Evolutionary conservation across 2,888 invertebrate genomes (phyloP).

Genomic region (Coelogynopora nodosa): DNA sequence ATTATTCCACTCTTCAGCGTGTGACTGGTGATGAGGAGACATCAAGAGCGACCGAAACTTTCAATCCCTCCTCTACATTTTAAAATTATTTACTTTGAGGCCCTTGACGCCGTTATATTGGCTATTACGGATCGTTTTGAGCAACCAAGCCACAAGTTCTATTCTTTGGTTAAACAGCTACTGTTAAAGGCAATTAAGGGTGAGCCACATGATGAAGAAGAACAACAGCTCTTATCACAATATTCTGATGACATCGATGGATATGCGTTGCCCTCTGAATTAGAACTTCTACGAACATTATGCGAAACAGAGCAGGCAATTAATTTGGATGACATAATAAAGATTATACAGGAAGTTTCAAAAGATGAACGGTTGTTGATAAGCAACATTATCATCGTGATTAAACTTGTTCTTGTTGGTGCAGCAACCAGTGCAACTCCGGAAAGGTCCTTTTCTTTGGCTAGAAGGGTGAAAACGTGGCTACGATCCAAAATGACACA

Average conservation of each 20-base stretch:
- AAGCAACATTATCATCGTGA: background rate
- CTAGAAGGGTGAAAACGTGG: slow-evolving; percentile 18
- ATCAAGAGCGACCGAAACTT: slow-evolving; percentile 21
- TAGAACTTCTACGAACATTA: slow-evolving; percentile 29
- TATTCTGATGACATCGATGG: slow-evolving; percentile 31
- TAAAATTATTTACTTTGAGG: slow-evolving; percentile 28
- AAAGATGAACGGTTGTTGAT: no score
- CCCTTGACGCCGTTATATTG: slow-evolving; percentile 31
- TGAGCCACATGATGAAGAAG: slow-evolving; percentile 20
- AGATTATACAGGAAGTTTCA: background rate
- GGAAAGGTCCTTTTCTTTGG: slow-evolving; percentile 28
- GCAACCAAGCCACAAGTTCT: slow-evolving; percentile 24
- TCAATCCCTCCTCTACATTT: slow-evolving; percentile 29
- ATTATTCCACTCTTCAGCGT: slow-evolving; percentile 15
- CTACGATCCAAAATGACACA: slow-evolving; percentile 20
- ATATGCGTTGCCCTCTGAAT: slow-evolving; percentile 23
- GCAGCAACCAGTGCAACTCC: slow-evolving; percentile 31
- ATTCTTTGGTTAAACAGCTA: slow-evolving; percentile 28
- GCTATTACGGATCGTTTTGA: slow-evolving; percentile 31
- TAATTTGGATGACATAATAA: slow-evolving; percentile 9
- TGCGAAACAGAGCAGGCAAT: slow-evolving; percentile 23
- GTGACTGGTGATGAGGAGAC: slow-evolving; percentile 27
- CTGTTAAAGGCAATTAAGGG: slow-evolving; percentile 24
- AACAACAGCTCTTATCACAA: slow-evolving; percentile 29
- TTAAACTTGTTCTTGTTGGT: slow-evolving; percentile 15